Percentiles rank a stretch among this genome's conserved stretches.
phyloP scores from a whole-genome alignment of 1,140 invertebrate genomes.

The Papilio polytes region DNA sequence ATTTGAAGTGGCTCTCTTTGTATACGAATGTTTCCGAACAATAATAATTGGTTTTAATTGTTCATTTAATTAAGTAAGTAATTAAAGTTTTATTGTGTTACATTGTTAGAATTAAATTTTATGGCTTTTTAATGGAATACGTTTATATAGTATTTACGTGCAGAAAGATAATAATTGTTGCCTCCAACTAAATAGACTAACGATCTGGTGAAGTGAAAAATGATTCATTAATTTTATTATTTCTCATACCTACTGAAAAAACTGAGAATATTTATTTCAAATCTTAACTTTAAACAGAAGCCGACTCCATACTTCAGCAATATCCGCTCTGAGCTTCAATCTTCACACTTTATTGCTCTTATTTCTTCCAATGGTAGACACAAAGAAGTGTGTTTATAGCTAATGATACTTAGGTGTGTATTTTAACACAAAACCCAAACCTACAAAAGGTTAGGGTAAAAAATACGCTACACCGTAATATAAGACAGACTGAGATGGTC shows the following conservation, averaged over 20 bases:
- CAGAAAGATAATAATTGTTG: no score
- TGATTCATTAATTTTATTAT: neutral
- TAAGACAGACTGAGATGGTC: constrained; percentile 65
- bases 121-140: neutral
- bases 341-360: constrained; percentile 75
- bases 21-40: neutral
- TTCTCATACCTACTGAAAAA: neutral
- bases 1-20: constrained; percentile 6
- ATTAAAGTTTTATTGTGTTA: neutral
- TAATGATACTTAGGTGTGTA: constrained; percentile 83
- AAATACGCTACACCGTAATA: constrained; percentile 77
- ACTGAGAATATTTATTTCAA: neutral
- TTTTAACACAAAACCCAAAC: constrained; percentile 80
- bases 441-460: constrained; percentile 76
- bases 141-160: neutral
- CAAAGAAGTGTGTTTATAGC: constrained; percentile 82
- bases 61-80: neutral
- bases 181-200: neutral
- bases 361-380: constrained; percentile 77
- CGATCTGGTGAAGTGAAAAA: neutral
- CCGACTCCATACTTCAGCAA: constrained; percentile 57
- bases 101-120: neutral
- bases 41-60: constrained; percentile 2
- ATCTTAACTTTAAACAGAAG: constrained; percentile 42
- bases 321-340: constrained; percentile 64